Base-by-base conservation (phyloP, 1,140 invertebrate genomes). In the Hyphantria cunea region DNA sequence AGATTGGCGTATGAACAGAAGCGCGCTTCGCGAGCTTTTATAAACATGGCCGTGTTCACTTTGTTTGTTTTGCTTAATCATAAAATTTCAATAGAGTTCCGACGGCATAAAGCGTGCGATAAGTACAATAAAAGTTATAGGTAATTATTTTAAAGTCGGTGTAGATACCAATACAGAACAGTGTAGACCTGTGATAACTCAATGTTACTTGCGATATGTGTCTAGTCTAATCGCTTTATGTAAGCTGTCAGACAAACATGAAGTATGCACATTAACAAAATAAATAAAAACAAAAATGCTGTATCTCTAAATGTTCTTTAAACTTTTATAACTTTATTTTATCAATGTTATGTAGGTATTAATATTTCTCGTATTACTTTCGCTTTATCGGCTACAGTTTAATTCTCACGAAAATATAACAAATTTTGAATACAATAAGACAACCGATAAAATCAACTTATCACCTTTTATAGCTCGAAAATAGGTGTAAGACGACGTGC, bases 1-100 rank as follows among this genome's bases (percentile, higher is more conserved):
- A 89, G 87, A 90, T 90, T 90, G 86, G 87, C 87, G 89, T 44
- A 44, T 86, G 86, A 87, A 90, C 87, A 83, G 86, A 80, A 90
- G 87, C 86, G 86, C 76, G 84, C 86, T 80, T 82, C 70, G 80
- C 82, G 85, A 87, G 84, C 87, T 90, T 90, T 87, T 89, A 89
- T 87, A 87, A 89, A 86, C 86, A 88, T 89, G 79, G 83, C 76
- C 76, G 74, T 84, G 78, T 76, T 85, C 80, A 83, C 81, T 84
- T 83, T 89, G 79, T 87, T 90, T 89, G 82, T 90, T 89, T 89
- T 88, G 76, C 76, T 72, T 82, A 83, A 84, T 86, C 76, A 77
- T 80, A 83, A 86, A 84, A 79, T 82, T 82, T 90, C 81, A 82
- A 85, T 85, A 66, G 70, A 66, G 59, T 66, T 66, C 67, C 55